These are phyloP conservation scores for Hirundichthys speculiger DNA, from an alignment of 2,113 vertebrate species.

Conservation along the genomic window DNA sequence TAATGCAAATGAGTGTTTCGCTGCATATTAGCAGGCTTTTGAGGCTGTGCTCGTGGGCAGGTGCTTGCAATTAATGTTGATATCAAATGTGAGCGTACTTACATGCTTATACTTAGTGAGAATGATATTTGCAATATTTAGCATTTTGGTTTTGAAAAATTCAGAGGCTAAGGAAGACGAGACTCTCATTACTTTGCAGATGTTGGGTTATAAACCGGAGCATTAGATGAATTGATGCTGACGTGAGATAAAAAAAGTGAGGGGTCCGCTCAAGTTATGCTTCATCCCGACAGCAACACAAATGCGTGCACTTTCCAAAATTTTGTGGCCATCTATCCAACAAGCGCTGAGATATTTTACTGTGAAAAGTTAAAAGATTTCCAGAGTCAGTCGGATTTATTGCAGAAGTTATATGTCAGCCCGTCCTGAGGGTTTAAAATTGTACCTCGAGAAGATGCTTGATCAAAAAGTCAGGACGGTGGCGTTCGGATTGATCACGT, in stretches of 20 bases:
- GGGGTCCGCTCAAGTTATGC: not conserved
- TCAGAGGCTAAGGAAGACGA: no score
- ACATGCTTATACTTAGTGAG: no score
- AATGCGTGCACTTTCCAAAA: not conserved
- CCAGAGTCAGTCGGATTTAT: not conserved
- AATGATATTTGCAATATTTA: no score
- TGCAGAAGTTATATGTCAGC: not conserved
- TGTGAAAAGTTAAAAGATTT: not conserved
- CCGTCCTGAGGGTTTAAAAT: not conserved
- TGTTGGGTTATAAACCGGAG: no score
- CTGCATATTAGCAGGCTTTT: not conserved
- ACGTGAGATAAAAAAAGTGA: not conserved
- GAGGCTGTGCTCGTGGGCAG: not conserved
- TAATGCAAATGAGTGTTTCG: not conserved
- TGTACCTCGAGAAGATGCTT: not conserved
- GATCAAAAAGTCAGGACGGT: not conserved
- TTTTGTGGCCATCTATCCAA: not conserved
- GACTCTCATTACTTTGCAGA: no score
- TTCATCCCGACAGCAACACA: not conserved
- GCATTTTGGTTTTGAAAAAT: no score
- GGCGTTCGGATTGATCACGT: not conserved
- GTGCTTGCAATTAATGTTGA: no score
- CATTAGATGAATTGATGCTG: no score
- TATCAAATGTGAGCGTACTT: no score
- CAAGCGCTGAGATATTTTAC: not conserved